Conservation (phyloP, 30 jellyfish, hydroid and myxozoan genomes). For the Mastigias papua region DNA sequence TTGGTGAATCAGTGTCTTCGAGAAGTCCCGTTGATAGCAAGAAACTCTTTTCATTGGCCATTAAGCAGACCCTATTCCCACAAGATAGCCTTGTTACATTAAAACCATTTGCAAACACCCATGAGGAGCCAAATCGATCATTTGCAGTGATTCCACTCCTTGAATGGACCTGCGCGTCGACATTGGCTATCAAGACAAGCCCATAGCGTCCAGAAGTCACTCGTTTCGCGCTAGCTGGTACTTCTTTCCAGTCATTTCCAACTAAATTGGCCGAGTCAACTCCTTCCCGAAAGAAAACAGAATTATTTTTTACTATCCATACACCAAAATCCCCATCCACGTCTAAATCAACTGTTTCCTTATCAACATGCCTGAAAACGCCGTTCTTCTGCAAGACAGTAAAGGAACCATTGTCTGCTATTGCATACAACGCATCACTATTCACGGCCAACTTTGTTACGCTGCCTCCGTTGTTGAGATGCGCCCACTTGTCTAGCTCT, state of each 20-base stretch:
- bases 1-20: conserved; percentile 22
- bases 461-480: conserved; percentile 8
- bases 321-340: conserved; percentile 34
- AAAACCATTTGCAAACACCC: neutral
- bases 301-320: neutral
- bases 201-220: conserved; percentile 40
- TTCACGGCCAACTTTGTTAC: neutral
- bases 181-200: neutral
- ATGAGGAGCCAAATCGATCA: neutral
- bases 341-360: neutral
- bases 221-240: neutral
- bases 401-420: neutral
- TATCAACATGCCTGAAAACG: neutral
- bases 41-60: neutral
- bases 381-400: neutral
- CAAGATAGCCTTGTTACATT: neutral
- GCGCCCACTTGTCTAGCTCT: conserved; percentile 15
- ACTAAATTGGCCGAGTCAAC: neutral
- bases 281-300: conserved; percentile 23
- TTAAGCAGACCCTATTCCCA: neutral
- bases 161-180: neutral
- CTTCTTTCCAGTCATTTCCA: conserved; percentile 15
- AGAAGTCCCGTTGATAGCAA: conserved; percentile 25
- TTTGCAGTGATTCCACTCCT: conserved; percentile 4
- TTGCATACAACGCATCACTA: conserved; percentile 8